Conservation (phyloP, 2,113 vertebrate genomes). For the Bettongia penicillata region DNA sequence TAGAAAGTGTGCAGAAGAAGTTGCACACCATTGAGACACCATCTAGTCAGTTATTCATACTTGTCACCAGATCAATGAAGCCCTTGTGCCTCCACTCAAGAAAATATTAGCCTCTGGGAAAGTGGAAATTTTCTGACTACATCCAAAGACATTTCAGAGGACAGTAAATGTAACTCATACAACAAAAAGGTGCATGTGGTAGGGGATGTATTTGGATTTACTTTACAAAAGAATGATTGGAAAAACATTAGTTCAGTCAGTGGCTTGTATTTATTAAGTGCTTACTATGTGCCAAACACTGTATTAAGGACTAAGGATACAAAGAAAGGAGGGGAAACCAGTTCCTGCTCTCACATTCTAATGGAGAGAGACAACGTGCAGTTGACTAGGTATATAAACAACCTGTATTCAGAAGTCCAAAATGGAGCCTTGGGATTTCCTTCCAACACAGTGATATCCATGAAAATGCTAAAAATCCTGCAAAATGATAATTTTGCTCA, state of each 20-base stretch:
- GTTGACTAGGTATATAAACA: not conserved
- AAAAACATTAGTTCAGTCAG: not conserved
- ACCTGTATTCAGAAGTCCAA: not conserved
- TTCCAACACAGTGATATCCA: not conserved
- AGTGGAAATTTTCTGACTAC: not conserved
- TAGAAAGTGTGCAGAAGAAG: not conserved
- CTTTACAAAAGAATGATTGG: not conserved
- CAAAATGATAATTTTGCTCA: not conserved
- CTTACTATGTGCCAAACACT: not conserved
- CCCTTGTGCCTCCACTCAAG: not conserved
- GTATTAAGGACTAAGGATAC: not conserved
- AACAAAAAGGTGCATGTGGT: too few relatives aligned
- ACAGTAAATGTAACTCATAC: not conserved
- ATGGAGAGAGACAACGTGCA: not conserved
- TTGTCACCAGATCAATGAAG: not conserved
- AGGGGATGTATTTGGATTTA: not conserved
- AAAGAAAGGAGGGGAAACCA: not conserved
- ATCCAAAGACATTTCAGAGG: not conserved
- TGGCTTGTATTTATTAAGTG: not conserved
- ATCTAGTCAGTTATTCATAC: too few relatives aligned
- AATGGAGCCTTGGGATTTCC: not conserved
- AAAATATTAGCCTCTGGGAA: not conserved
- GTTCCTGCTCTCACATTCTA: not conserved
- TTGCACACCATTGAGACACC: not conserved
- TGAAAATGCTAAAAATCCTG: not conserved